Evolutionary conservation across 2,797 vertebrate genomes (phyloP).

Genomic region (Gorsachius magnificus): DNA sequence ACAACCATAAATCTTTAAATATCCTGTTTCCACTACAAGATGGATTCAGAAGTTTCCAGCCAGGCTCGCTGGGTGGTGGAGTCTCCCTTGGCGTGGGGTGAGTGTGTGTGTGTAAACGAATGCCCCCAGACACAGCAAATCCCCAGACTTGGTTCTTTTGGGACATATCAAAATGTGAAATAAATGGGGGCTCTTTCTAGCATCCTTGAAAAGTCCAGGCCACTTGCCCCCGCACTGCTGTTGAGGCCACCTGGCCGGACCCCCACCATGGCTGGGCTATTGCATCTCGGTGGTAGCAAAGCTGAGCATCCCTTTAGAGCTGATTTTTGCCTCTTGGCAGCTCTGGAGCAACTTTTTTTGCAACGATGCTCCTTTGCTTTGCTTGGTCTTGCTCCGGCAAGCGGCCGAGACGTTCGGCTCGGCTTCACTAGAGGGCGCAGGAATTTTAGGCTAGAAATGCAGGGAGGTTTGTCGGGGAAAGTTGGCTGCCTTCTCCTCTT

Average conservation of each 20-base stretch:
- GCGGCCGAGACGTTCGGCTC: not conserved
- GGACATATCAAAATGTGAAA: accelerated
- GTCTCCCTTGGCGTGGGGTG: accelerated
- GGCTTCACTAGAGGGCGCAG: constrained; percentile 72
- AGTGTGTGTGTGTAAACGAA: not conserved
- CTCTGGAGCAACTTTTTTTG: not conserved
- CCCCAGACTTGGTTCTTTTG: not conserved
- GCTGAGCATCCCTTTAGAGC: not conserved
- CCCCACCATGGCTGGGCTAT: not conserved
- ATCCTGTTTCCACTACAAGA: not conserved
- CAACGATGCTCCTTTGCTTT: not conserved
- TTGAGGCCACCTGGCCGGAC: accelerated
- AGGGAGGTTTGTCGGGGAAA: constrained; percentile 9
- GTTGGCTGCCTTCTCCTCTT: constrained; percentile 44
- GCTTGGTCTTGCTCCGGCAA: not conserved
- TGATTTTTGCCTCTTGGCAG: not conserved
- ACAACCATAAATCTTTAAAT: constrained; percentile 37
- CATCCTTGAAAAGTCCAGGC: not conserved
- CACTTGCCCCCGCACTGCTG: accelerated
- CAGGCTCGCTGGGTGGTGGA: not conserved
- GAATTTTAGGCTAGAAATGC: constrained; percentile 38
- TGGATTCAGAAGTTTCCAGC: not conserved
- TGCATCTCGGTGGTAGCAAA: not conserved
- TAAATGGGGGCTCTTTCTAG: not conserved
- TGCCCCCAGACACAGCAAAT: not conserved